Evolutionary conservation across 2,888 invertebrate species (phyloP).

Genomic region (Pseudeuparius sepicola): DNA sequence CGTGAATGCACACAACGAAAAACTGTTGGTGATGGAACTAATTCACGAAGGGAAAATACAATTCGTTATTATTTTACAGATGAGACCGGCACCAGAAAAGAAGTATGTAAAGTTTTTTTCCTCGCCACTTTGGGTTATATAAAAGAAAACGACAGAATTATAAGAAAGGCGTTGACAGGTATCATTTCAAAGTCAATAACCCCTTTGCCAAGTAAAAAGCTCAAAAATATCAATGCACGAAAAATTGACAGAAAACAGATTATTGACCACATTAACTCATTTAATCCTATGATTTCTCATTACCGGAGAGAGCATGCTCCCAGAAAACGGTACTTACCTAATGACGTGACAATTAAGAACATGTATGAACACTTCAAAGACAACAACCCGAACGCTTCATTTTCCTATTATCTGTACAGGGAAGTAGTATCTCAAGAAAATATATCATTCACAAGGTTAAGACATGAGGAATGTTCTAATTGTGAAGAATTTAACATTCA

Average conservation of each 20-base stretch:
- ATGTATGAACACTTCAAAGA: conserved; percentile 1
- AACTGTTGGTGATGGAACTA: too few species aligned
- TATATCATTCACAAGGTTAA: too few species aligned
- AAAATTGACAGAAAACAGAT: conserved; percentile 1
- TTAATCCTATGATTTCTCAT: conserved; percentile 3
- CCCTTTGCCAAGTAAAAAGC: conserved; percentile 3
- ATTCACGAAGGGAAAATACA: too few species aligned
- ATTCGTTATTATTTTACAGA: too few species aligned
- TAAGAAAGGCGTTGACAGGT: neutral
- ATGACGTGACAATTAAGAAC: conserved; percentile 1
- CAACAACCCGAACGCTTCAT: conserved; percentile 1
- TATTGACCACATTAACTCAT: conserved; percentile 1
- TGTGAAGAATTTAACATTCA: too few species aligned
- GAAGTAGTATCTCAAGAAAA: conserved; percentile 3
- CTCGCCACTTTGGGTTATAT: neutral
- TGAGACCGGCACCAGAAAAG: too few species aligned
- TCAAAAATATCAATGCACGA: neutral
- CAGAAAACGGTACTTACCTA: conserved; percentile 2
- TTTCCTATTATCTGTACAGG: conserved; percentile 1
- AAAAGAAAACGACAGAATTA: conserved; percentile 1
- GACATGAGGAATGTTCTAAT: too few species aligned
- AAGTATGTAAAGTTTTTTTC: conserved; percentile 3
- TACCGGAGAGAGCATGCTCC: conserved; percentile 1
- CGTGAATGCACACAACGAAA: too few species aligned
- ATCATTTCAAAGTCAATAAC: conserved; percentile 2